Percentiles rank a stretch among this genome's conserved stretches.
These are phyloP conservation scores for Vireo griseus DNA, from an alignment of 2,797 vertebrate genomes.

Conservation along the genomic window DNA sequence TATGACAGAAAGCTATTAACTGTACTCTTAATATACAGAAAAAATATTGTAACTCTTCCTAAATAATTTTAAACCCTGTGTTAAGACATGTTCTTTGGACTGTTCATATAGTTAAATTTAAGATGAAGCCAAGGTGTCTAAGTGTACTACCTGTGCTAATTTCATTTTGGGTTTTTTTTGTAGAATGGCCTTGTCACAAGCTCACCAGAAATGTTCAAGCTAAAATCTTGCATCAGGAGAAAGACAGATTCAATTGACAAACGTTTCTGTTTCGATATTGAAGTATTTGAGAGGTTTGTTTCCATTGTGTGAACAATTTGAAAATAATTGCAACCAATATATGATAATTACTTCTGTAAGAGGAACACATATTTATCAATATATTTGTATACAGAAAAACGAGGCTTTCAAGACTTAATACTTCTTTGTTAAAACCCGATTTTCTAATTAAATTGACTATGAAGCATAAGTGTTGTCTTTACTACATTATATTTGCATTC, in stretches of 20 bases:
- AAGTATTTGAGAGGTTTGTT: constrained; percentile 94
- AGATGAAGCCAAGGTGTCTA: neutral
- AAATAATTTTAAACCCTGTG: neutral
- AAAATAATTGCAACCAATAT: neutral
- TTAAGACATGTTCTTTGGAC: neutral
- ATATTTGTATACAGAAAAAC: neutral
- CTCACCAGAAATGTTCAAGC: constrained; percentile 88
- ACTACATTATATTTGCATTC: neutral
- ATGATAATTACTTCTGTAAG: neutral
- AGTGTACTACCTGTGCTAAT: neutral
- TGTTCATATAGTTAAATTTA: neutral
- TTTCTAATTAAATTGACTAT: neutral
- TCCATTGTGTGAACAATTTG: neutral
- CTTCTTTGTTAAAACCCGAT: neutral
- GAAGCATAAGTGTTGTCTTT: neutral
- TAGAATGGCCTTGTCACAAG: constrained; percentile 90
- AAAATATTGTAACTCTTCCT: neutral
- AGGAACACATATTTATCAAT: neutral
- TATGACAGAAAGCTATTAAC: neutral
- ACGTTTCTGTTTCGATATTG: constrained; percentile 97
- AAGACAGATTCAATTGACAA: constrained; percentile 98
- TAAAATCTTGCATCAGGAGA: constrained; percentile 93
- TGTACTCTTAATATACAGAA: neutral
- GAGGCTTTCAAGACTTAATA: neutral
- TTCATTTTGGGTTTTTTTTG: constrained; percentile 19